Conservation (phyloP, 2,888 invertebrate species). For the Metalampra italica region DNA sequence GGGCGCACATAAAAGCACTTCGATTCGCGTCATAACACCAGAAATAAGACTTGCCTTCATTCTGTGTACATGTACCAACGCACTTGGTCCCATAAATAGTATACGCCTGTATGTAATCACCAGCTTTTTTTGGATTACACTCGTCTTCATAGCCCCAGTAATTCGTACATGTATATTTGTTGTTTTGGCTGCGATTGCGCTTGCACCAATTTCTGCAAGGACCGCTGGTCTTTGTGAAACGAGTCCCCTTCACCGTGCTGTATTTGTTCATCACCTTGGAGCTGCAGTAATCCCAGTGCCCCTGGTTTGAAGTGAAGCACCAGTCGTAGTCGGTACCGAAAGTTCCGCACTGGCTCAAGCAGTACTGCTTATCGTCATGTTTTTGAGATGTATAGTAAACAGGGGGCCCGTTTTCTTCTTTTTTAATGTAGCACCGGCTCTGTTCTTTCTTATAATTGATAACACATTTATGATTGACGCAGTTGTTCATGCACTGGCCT, state of each 20-base stretch:
- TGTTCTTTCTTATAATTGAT: background rate
- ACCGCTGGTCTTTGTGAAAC: background rate
- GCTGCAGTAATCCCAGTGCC: slow-evolving; percentile 7
- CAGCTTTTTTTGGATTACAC: slow-evolving; percentile 1
- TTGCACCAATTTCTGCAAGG: slow-evolving; percentile 3
- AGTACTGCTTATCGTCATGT: background rate
- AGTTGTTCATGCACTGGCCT: slow-evolving; percentile 3
- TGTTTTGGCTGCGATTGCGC: background rate
- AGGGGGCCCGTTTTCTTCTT: background rate
- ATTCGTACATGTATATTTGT: background rate
- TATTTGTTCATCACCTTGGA: background rate
- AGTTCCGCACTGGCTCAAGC: slow-evolving; percentile 4
- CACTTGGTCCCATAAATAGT: slow-evolving; percentile 3
- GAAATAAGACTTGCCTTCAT: background rate
- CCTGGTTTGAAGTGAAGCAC: slow-evolving; percentile 2
- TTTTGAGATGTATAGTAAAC: slow-evolving; percentile 4
- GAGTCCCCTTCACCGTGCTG: background rate
- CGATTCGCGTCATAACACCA: slow-evolving; percentile 3
- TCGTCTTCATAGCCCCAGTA: background rate
- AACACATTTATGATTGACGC: slow-evolving; percentile 1
- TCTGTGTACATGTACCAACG: background rate
- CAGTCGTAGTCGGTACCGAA: slow-evolving; percentile 5
- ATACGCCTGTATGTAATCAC: background rate
- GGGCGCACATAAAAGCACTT: background rate
- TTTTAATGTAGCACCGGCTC: background rate